Base-by-base conservation (phyloP, 2,113 vertebrate genomes). In the Rhinolophus ferrumequinum region DNA sequence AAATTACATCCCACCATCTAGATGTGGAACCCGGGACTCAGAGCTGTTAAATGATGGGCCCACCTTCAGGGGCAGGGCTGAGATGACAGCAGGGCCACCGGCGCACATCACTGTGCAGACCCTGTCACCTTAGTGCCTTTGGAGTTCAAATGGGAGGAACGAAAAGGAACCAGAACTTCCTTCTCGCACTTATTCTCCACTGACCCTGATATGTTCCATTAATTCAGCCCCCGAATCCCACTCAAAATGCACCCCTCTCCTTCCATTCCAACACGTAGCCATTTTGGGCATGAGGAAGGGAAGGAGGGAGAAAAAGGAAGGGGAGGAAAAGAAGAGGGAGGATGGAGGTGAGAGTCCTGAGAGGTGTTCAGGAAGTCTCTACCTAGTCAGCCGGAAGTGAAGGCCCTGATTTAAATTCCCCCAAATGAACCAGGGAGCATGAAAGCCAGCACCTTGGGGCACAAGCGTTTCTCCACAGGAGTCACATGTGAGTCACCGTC, bases 391-490 rank as follows among this genome's bases (percentile, higher is more conserved):
- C 19, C 64, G 58, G 76, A 95, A 79, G 54, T 62, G 33, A 33
- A 56, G 79, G 26, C 73, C 41, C 58, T 28, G 58, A 60, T 18
- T 83, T 56, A 73, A 89, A 38, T 56, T 10, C 41, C 33, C 35
- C 24, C 28, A 19, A 35, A 50, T 80, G 66, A 90, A 38, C n/a
- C 60, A 30, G 12, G n/a, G 18, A 67, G 5, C 19, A 8, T 2
- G 38, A 66, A 56, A n/a, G 19, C 30, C 30, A 66, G 26, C 44
- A 8, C 16, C 21, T 4, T 6, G 16, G 58, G 60, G 52, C 14
- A 44, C 6, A 1, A 7, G 47, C 18, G 30, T 73, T 8, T 4
- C 0, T 5, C 2, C 2, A 54, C 52, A 50, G 47, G 64, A 38
- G 11, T 38, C 30, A 18, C 19, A 30, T 1, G 5, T 5, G 58